Percentiles rank a stretch among this genome's conserved stretches.
These are phyloP conservation scores for Synanceia verrucosa DNA, from an alignment of 2,797 vertebrate species.

Conservation along the genomic window DNA sequence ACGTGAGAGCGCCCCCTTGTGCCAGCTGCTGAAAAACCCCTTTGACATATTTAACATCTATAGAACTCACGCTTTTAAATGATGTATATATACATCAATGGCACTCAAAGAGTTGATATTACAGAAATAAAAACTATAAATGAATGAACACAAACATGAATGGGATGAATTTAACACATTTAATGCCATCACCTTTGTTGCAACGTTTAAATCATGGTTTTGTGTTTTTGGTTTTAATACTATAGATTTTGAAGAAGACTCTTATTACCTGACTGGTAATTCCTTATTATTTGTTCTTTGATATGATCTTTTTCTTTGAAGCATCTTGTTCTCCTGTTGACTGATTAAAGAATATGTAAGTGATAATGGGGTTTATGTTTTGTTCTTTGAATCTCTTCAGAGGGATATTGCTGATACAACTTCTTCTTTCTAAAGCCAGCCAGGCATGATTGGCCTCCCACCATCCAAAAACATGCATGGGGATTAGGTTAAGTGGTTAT, in stretches of 20 bases:
- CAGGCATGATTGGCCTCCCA: too few relatives aligned
- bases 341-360: neutral
- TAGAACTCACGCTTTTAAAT: too few relatives aligned
- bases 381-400: conserved; percentile 5
- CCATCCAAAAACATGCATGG: too few relatives aligned
- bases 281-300: neutral
- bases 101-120: too few relatives aligned
- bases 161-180: neutral
- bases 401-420: neutral
- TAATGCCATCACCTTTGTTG: neutral
- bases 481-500: too few relatives aligned
- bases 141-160: neutral
- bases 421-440: conserved; percentile 13
- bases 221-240: neutral
- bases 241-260: neutral
- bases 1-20: too few relatives aligned
- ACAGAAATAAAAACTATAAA: neutral
- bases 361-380: conserved; percentile 10
- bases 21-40: too few relatives aligned
- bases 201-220: neutral
- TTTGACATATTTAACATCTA: too few relatives aligned
- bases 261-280: neutral
- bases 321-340: neutral
- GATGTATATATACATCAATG: too few relatives aligned
- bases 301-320: conserved; percentile 1